These are phyloP conservation scores for Nylanderia fulva DNA, from an alignment of 1,140 invertebrate species.

Conservation along the genomic window DNA sequence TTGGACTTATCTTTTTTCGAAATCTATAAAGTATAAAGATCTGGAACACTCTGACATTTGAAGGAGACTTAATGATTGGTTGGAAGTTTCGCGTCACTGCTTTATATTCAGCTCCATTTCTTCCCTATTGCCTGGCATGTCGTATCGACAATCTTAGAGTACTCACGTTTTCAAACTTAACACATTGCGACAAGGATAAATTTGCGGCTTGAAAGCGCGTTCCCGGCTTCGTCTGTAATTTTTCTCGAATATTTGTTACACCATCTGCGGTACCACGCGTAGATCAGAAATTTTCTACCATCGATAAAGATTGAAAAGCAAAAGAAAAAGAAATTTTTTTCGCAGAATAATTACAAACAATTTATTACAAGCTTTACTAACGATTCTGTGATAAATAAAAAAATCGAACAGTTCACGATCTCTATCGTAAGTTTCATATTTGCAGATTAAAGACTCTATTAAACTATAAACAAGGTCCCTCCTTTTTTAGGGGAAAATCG, in stretches of 20 bases:
- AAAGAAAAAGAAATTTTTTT: neutral
- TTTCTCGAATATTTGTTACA: slow-evolving; percentile 54
- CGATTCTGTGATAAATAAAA: neutral
- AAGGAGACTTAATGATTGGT: neutral
- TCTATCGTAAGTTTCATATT: neutral
- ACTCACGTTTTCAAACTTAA: slow-evolving; percentile 49
- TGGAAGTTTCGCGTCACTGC: slow-evolving; percentile 35
- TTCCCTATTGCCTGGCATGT: neutral
- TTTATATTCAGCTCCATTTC: slow-evolving; percentile 47
- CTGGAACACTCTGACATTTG: neutral
- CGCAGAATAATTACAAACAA: neutral
- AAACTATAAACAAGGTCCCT: neutral
- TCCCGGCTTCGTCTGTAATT: slow-evolving; percentile 5
- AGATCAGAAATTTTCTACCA: neutral
- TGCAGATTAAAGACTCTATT: neutral
- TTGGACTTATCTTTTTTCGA: neutral
- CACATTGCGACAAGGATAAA: slow-evolving; percentile 47
- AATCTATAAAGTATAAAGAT: neutral
- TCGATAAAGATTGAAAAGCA: neutral
- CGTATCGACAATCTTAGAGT: slow-evolving; percentile 18
- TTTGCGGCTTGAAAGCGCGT: slow-evolving; percentile 19
- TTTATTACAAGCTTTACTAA: neutral
- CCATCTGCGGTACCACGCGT: neutral
- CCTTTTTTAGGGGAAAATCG: neutral
- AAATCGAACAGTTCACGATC: neutral